Percentiles rank a stretch among this genome's conserved stretches.
Evolutionary conservation across 2,888 invertebrate genomes (phyloP).

Genomic region (Agrypnus murinus): DNA sequence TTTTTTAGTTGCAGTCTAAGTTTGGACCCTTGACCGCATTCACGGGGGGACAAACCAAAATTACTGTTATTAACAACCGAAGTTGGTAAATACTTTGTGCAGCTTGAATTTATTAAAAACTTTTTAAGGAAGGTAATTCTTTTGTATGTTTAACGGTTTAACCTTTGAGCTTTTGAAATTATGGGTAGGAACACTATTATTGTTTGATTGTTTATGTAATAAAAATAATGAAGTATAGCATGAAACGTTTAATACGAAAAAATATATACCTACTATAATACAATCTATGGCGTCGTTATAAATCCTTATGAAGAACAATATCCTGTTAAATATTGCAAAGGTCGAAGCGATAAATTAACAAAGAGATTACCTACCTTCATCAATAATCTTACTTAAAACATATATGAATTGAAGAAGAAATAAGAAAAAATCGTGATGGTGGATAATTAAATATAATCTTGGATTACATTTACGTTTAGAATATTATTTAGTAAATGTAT

Average conservation of each 20-base stretch:
- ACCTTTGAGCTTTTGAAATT: not conserved
- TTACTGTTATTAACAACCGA: slow-evolving; percentile 22
- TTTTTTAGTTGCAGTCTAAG: slow-evolving; percentile 8
- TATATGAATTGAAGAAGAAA: not conserved
- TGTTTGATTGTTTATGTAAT: too few species aligned
- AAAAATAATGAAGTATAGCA: too few species aligned
- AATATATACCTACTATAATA: too few species aligned
- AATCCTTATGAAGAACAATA: slow-evolving; percentile 16
- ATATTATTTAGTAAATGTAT: too few species aligned
- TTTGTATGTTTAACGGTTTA: not conserved
- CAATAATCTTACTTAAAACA: not conserved
- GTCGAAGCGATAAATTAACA: slow-evolving; percentile 9
- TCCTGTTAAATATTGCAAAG: slow-evolving; percentile 10
- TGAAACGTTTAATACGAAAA: too few species aligned
- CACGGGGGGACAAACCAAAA: slow-evolving; percentile 6
- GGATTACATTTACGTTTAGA: too few species aligned
- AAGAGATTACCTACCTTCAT: slow-evolving; percentile 12
- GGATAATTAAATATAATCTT: too few species aligned
- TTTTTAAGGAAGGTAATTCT: not conserved
- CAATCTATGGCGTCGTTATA: too few species aligned
- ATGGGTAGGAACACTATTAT: too few species aligned
- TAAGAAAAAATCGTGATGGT: too few species aligned
- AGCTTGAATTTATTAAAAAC: not conserved
- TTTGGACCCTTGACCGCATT: slow-evolving; percentile 22
- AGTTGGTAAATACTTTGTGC: slow-evolving; percentile 4